These are phyloP conservation scores for Belonocnema kinseyi DNA, from an alignment of 1,140 invertebrate species.

Conservation along the genomic window DNA sequence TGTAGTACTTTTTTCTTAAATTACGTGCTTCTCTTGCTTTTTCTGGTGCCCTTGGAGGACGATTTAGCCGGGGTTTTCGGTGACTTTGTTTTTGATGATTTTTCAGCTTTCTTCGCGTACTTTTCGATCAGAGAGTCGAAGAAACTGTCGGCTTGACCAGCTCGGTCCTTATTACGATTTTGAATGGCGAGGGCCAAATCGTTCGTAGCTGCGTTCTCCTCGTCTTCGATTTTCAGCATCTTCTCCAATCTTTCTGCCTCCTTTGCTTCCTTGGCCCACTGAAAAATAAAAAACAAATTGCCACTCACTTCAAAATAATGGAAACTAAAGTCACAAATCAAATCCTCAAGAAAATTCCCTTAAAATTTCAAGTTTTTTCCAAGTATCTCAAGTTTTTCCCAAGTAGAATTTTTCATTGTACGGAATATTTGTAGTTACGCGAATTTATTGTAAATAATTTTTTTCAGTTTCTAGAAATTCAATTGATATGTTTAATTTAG, in stretches of 20 bases:
- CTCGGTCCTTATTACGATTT: constrained; percentile 64
- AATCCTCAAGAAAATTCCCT: no score
- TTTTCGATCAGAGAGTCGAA: constrained; percentile 72
- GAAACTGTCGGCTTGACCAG: constrained; percentile 63
- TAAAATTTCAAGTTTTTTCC: no score
- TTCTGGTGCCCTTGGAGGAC: constrained; percentile 43
- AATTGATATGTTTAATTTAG: no score
- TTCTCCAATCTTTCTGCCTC: constrained; percentile 67
- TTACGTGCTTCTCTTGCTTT: constrained; percentile 61
- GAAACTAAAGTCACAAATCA: neutral
- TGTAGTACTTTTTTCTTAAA: neutral
- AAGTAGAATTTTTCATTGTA: no score
- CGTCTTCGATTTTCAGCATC: constrained; percentile 65
- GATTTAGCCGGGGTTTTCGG: constrained; percentile 41
- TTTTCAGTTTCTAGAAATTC: no score
- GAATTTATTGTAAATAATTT: no score
- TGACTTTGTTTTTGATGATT: constrained; percentile 52
- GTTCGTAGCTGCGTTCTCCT: constrained; percentile 61
- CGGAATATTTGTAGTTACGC: no score
- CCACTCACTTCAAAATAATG: neutral
- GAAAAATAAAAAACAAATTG: constrained; percentile 46
- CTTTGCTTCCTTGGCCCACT: constrained; percentile 73
- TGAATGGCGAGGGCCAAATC: constrained; percentile 66
- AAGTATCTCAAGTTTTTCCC: no score
- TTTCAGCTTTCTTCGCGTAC: constrained; percentile 64